These are phyloP conservation scores for Rhysida immarginata DNA, from an alignment of 1,140 invertebrate genomes.

Conservation along the genomic window DNA sequence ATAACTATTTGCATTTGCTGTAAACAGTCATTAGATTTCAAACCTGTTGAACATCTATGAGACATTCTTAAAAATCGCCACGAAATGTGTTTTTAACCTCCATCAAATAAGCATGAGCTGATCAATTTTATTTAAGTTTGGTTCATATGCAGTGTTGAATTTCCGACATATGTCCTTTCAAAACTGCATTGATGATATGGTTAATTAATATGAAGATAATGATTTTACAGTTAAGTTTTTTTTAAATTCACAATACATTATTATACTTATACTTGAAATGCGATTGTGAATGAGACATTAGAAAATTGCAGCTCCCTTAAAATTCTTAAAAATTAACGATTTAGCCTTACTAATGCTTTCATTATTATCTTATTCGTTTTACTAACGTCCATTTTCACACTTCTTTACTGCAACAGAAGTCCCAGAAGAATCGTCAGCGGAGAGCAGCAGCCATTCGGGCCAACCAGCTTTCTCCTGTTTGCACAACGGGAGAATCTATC, in stretches of 20 bases:
- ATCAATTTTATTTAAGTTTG: too few species aligned
- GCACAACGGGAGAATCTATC: conserved; percentile 11
- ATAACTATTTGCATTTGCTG: too few species aligned
- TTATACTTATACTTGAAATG: not conserved
- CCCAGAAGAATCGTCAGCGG: not conserved
- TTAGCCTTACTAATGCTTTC: not conserved
- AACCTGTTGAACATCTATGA: too few species aligned
- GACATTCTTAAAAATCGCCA: too few species aligned
- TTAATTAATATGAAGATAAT: too few species aligned
- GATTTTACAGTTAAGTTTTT: not conserved
- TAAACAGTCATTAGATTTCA: too few species aligned
- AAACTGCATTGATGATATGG: too few species aligned
- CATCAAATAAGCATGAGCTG: too few species aligned
- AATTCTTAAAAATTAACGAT: not conserved
- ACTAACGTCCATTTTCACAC: not conserved
- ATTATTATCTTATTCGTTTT: not conserved
- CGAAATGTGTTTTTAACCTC: too few species aligned
- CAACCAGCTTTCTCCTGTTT: conserved; percentile 6
- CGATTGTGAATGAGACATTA: not conserved
- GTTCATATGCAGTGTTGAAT: too few species aligned
- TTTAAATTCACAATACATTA: not conserved
- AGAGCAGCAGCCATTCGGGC: not conserved
- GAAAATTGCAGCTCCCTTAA: not conserved
- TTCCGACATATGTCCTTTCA: too few species aligned
- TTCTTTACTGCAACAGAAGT: not conserved